Percentiles rank a stretch among this genome's conserved stretches.
These are phyloP conservation scores for Diacarnus erythraeanus DNA, from an alignment of 37 sponge, comb jelly and placozoan genomes.

Conservation along the genomic window DNA sequence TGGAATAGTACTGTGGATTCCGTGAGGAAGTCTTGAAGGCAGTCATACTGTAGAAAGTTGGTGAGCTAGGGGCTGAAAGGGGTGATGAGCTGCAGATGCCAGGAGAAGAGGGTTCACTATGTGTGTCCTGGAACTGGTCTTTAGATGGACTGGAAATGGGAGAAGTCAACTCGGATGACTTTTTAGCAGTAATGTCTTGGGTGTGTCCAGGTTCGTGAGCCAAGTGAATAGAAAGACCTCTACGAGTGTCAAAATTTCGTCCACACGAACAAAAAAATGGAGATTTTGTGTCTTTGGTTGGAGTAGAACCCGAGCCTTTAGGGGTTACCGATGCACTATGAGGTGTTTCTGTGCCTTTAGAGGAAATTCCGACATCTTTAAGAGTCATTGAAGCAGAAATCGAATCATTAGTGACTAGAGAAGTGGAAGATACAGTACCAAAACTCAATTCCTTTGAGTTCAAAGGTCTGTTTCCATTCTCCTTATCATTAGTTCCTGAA, in stretches of 20 bases:
- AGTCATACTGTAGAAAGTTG: conserved; percentile 10
- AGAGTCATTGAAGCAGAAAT: neutral
- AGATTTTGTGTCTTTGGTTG: neutral
- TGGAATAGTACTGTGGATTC: conserved; percentile 39
- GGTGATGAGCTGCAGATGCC: neutral
- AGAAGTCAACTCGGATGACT: neutral
- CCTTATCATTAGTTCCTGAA: too few species aligned
- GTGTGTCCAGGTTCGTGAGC: conserved; percentile 22
- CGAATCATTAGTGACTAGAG: neutral
- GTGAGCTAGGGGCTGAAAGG: conserved; percentile 14
- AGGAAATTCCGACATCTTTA: neutral
- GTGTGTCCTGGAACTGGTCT: neutral
- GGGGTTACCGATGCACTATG: too few species aligned
- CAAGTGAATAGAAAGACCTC: conserved; percentile 30
- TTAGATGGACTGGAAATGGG: conserved; percentile 1
- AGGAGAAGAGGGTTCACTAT: neutral
- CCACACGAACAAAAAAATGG: conserved; percentile 26
- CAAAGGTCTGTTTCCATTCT: too few species aligned
- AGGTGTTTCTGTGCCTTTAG: conserved; percentile 2
- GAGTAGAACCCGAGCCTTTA: neutral
- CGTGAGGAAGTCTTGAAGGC: conserved; percentile 26
- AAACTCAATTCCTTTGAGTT: too few species aligned
- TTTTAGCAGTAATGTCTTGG: neutral
- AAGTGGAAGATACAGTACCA: too few species aligned
- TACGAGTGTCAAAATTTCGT: conserved; percentile 10